Percentiles rank a stretch among this genome's conserved stretches.
Conservation (phyloP, 2,888 invertebrate species). For the Abscondita cerata region DNA sequence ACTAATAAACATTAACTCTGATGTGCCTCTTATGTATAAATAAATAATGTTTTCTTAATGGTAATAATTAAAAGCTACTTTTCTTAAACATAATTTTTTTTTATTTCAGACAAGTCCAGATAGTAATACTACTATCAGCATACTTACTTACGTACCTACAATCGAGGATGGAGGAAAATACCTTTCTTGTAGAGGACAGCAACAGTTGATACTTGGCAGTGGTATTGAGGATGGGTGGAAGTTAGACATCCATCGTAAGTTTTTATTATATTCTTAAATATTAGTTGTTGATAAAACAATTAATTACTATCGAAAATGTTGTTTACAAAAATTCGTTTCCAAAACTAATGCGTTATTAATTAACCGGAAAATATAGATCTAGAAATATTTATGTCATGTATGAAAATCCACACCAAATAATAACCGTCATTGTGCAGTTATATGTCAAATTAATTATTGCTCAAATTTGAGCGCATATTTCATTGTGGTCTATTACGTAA, state of each 20-base stretch:
- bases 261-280: neutral
- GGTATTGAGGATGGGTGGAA: conserved; percentile 82
- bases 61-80: neutral
- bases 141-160: conserved; percentile 77
- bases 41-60: no score
- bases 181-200: conserved; percentile 80
- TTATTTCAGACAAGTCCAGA: conserved; percentile 66
- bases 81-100: neutral
- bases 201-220: conserved; percentile 75
- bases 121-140: conserved; percentile 78
- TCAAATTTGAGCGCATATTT: no score
- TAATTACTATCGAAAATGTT: no score
- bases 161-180: conserved; percentile 82
- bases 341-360: no score
- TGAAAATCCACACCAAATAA: no score
- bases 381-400: neutral
- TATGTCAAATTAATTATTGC: no score
- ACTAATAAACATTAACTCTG: no score
- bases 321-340: no score
- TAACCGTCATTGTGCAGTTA: no score
- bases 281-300: neutral
- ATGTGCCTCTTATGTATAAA: no score
- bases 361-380: no score
- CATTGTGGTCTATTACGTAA: no score
- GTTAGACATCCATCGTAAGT: conserved; percentile 86